Percentiles rank a stretch among this genome's conserved stretches.
Conservation (phyloP, 2,888 invertebrate genomes). For the Barypeithes pellucidus region DNA sequence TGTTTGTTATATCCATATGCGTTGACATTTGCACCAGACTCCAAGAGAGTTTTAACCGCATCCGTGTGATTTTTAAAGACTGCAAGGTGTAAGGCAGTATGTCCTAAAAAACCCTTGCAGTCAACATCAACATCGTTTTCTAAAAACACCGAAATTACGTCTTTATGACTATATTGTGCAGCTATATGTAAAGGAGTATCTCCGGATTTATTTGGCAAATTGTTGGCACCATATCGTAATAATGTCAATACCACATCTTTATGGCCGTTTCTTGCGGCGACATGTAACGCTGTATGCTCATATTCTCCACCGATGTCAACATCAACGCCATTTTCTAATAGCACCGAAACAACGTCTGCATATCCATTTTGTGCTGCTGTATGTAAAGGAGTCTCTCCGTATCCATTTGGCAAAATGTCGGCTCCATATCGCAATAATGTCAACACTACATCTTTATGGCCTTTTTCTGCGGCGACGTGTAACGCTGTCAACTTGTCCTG, state of each 20-base stretch:
- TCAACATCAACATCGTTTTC: not conserved
- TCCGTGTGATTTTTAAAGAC: not conserved
- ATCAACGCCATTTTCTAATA: no score
- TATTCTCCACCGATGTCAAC: not conserved
- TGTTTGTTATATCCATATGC: not conserved
- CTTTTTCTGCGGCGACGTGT: no score
- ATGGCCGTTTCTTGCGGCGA: not conserved
- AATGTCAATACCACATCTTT: not conserved
- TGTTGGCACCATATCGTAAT: not conserved
- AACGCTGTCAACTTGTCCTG: no score
- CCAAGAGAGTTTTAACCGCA: not conserved
- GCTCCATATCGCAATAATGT: no score
- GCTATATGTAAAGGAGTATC: not conserved
- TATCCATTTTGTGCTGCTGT: no score
- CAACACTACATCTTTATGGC: no score
- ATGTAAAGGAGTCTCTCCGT: no score
- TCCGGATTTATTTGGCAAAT: not conserved
- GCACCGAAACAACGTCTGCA: no score
- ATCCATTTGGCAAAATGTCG: no score
- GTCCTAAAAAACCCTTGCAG: not conserved
- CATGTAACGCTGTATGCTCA: not conserved
- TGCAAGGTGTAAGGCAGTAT: not conserved
- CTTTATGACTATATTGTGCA: not conserved
- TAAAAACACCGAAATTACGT: not conserved
- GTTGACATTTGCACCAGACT: not conserved